Base-by-base conservation (phyloP, 2,888 invertebrate species). In the Mesorhabditis sp. region DNA sequence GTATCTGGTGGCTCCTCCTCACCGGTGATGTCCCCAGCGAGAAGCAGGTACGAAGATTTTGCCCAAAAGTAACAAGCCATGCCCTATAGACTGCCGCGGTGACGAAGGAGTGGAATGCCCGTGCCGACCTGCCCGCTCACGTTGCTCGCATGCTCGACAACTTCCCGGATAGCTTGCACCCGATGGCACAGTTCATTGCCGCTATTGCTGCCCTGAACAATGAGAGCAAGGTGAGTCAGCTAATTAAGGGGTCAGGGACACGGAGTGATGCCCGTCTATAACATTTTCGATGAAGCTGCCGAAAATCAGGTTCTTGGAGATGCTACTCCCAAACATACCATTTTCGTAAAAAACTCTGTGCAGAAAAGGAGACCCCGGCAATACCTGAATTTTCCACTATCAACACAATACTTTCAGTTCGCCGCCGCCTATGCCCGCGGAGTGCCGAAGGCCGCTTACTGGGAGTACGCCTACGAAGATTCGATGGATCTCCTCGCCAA, bases 401-500 rank as follows among this genome's bases (percentile, higher is more conserved):
- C 28, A 28, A 28, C 28, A 28, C 28, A 28, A 13, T 50, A n/a
- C 58, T 13, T 50, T 50, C n/a, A 50, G 86, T 95, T 94, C 88
- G 92, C 92, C 7, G 91, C 93, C 86, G 95, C 95, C 0, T 95
- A 95, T 88, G 88, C 90, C 13, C 90, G 92, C 77, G 95, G 95
- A 63, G 92, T 93, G 0, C 91, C 72, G 42, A 80, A 80, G 73
- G 69, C 74, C 63, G 73, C 69, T 5, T 66, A 66, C 43, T 73
- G 67, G 71, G 66, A 68, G 66, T 71, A 68, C 43, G 68, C 71
- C 4, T 68, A 68, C 50, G 68, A 71, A 87, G 95, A 95, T 87
- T 90, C 93, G 15, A 94, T 95, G 93, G 92, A 94, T 87, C 89
- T 95, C 82, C 94, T 95, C 86, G 95, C 95, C 67, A 95, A 95